phyloP scores from a whole-genome alignment of 1,140 invertebrate genomes.

The Lerema accius region DNA sequence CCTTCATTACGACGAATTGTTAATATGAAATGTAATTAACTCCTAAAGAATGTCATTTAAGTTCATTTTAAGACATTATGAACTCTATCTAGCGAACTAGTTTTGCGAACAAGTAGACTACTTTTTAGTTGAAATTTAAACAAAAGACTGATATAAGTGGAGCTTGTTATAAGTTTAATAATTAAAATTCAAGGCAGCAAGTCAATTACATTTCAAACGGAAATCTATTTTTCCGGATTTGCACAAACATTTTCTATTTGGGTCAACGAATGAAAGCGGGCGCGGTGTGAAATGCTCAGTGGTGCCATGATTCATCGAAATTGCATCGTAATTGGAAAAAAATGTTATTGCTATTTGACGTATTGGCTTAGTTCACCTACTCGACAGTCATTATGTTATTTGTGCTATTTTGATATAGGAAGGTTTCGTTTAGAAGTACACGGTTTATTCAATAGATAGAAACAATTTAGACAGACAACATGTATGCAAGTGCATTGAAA shows the following conservation, averaged over 20 bases:
- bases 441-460: too few species aligned
- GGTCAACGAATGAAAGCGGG: slow-evolving; percentile 51
- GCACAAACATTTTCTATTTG: slow-evolving; percentile 62
- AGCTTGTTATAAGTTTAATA: slow-evolving; percentile 29
- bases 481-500: too few species aligned
- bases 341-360: slow-evolving; percentile 71
- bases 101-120: not conserved
- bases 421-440: too few species aligned
- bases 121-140: not conserved
- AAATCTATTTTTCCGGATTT: slow-evolving; percentile 46
- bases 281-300: slow-evolving; percentile 49
- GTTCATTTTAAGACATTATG: not conserved
- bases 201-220: slow-evolving; percentile 29
- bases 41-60: not conserved
- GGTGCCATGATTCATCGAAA: slow-evolving; percentile 67
- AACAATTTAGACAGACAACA: too few species aligned
- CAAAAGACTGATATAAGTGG: not conserved
- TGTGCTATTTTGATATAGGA: not conserved
- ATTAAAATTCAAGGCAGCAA: slow-evolving; percentile 34
- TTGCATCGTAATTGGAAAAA: slow-evolving; percentile 73
- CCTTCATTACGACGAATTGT: slow-evolving; percentile 38
- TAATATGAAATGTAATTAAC: slow-evolving; percentile 16
- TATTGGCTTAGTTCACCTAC: slow-evolving; percentile 34
- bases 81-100: too few species aligned
- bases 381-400: not conserved